A percentile compares a stretch with the other conserved stretches of the same genome.
Evolutionary conservation across 1,140 invertebrate genomes (phyloP).

Genomic region (Drosophila kepulauana): DNA sequence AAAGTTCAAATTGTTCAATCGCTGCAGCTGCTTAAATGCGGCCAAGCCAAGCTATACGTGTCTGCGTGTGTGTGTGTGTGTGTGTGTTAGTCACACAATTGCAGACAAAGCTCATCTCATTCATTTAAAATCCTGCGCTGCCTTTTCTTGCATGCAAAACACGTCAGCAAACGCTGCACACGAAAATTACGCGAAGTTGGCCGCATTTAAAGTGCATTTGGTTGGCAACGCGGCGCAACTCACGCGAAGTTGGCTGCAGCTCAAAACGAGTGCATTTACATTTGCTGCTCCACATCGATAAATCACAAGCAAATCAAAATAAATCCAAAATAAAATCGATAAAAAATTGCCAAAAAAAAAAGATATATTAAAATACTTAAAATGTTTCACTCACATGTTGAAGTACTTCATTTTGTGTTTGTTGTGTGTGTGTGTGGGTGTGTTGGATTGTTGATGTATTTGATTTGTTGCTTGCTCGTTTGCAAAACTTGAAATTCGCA

Average conservation of each 20-base stretch:
- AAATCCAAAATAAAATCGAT: conserved; percentile 19
- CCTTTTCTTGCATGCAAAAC: conserved; percentile 20
- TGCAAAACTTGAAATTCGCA: conserved; percentile 34
- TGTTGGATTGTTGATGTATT: conserved; percentile 15
- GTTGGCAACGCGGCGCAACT: conserved; percentile 1
- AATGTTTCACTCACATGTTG: conserved; percentile 78
- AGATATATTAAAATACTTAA: conserved; percentile 23
- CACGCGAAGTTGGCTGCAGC: background rate
- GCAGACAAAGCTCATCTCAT: background rate
- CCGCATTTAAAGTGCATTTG: conserved; percentile 2
- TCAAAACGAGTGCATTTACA: conserved; percentile 1
- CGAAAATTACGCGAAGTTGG: background rate
- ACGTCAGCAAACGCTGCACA: conserved; percentile 30
- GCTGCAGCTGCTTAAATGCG: conserved; percentile 46
- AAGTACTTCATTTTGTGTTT: conserved; percentile 82
- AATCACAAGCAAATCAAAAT: conserved; percentile 9
- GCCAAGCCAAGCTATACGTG: background rate
- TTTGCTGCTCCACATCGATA: conserved; percentile 9
- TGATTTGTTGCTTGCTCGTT: conserved; percentile 12
- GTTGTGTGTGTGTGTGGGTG: conserved; percentile 45
- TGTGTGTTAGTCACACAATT: no score
- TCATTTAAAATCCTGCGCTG: background rate
- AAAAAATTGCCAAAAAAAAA: conserved; percentile 27
- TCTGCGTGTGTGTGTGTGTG: background rate
- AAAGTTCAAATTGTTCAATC: conserved; percentile 73